Conservation (phyloP, 2,113 vertebrate genomes). For the Mus spicilegus region DNA sequence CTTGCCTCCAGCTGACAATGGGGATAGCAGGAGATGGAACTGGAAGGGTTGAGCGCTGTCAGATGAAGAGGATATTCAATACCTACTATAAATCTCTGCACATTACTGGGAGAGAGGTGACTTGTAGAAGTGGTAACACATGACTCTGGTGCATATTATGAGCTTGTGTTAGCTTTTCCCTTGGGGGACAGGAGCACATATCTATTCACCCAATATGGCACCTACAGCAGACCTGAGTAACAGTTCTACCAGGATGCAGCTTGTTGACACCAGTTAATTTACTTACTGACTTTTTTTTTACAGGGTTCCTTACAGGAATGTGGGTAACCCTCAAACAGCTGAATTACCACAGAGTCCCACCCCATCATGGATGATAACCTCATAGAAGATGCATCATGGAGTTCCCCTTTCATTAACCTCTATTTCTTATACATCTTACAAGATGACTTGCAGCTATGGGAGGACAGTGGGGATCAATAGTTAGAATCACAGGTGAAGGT, state of each 20-base stretch:
- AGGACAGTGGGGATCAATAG: too few species aligned
- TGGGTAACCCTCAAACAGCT: not conserved
- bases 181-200: not conserved
- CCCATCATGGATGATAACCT: not conserved
- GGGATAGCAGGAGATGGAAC: not conserved
- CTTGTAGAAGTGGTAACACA: not conserved
- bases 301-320: not conserved
- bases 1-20: constrained; percentile 20
- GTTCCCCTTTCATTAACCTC: not conserved
- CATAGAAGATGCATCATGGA: not conserved
- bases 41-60: not conserved
- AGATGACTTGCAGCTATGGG: not conserved
- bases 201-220: not conserved
- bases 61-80: constrained; percentile 39
- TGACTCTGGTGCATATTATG: not conserved
- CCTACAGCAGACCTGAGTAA: not conserved
- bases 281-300: not conserved
- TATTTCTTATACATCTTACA: not conserved
- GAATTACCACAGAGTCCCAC: not conserved
- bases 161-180: not conserved
- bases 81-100: constrained; percentile 56
- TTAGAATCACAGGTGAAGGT: not conserved
- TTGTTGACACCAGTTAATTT: not conserved
- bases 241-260: not conserved
- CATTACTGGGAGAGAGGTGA: not conserved